These are phyloP conservation scores for Drosophila mimica DNA, from an alignment of 2,888 invertebrate species.

Conservation along the genomic window DNA sequence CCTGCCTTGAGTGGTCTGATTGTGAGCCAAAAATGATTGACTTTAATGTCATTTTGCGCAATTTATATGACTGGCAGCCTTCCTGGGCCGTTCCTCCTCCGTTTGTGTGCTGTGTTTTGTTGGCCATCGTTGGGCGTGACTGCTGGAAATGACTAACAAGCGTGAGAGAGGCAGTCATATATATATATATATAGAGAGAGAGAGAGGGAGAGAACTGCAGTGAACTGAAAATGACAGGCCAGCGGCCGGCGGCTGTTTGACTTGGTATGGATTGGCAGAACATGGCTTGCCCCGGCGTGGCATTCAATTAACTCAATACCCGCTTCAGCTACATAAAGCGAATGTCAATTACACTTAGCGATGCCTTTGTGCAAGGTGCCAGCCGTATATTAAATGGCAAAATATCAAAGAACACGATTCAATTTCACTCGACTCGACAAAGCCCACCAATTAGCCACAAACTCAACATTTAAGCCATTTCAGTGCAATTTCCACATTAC, in stretches of 20 bases:
- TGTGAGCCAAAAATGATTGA: conserved; percentile 62
- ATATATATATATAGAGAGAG: not conserved
- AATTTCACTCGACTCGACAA: not conserved
- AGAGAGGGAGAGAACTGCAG: conserved; percentile 5
- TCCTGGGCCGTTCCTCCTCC: not conserved
- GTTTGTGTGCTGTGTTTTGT: conserved; percentile 1
- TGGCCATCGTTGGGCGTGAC: conserved; percentile 24
- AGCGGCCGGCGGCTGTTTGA: not conserved
- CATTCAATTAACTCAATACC: conserved; percentile 70
- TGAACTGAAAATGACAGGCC: conserved; percentile 22
- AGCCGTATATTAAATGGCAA: conserved; percentile 30
- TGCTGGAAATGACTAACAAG: conserved; percentile 32
- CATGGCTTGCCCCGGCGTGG: conserved; percentile 20
- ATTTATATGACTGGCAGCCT: conserved; percentile 37
- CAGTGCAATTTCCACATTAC: conserved; percentile 13
- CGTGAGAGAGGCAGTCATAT: not conserved
- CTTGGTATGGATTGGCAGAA: not conserved
- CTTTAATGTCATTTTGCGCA: conserved; percentile 69
- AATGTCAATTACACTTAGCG: conserved; percentile 57
- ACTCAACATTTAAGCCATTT: conserved; percentile 7
- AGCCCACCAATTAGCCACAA: conserved; percentile 29
- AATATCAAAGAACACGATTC: conserved; percentile 26
- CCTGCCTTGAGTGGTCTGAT: not conserved
- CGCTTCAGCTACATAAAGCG: conserved; percentile 38
- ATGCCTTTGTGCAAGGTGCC: conserved; percentile 39